Evolutionary conservation across 2,797 vertebrate species (phyloP).

Genomic region (Xiphorhynchus erythropygius): DNA sequence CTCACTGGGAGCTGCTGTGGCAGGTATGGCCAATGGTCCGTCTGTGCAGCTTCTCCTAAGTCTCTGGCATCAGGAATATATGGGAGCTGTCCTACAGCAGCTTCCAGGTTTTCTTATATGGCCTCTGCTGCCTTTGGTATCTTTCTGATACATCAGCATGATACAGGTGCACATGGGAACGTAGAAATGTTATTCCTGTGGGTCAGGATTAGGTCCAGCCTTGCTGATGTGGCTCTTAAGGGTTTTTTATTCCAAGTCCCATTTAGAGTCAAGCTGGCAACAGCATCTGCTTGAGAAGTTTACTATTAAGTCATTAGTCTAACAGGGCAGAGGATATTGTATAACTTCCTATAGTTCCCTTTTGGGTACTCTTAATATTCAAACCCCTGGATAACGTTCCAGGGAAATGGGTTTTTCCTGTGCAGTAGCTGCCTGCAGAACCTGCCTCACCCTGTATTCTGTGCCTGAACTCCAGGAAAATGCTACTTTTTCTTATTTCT

Average conservation of each 20-base stretch:
- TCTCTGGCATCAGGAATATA: not conserved
- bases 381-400: not conserved
- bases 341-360: not conserved
- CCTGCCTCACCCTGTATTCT: not conserved
- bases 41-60: not conserved
- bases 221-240: not conserved
- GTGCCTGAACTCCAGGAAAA: not conserved
- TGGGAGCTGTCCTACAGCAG: not conserved
- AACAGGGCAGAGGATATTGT: not conserved
- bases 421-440: not conserved
- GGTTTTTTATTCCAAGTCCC: not conserved
- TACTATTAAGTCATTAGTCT: not conserved
- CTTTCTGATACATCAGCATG: not conserved
- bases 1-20: not conserved
- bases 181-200: rapidly evolving
- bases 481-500: not conserved
- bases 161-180: not conserved
- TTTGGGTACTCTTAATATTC: not conserved
- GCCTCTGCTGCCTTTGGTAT: not conserved
- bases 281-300: not conserved
- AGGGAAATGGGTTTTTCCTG: not conserved
- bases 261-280: not conserved
- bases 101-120: not conserved
- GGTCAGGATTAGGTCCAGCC: not conserved
- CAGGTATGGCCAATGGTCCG: not conserved